Base-by-base conservation (phyloP, 2,113 vertebrate genomes). In the Rhea americana region DNA sequence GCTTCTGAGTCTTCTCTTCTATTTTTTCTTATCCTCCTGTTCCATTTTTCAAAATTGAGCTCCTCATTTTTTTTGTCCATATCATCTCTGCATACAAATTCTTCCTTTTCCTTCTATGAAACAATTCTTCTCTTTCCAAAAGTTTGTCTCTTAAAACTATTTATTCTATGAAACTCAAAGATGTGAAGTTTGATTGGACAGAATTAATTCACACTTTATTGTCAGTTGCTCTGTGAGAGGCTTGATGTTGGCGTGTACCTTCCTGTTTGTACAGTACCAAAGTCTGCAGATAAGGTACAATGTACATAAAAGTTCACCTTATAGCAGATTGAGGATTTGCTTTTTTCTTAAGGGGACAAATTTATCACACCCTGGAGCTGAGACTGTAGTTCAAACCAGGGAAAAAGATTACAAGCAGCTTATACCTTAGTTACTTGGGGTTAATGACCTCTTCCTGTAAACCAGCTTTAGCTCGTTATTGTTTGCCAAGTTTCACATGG, bases 391-490 rank as follows among this genome's bases (percentile, higher is more conserved):
- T 96, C 90, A 96, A 22, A 67, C 56, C 63, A 87, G 94, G 89
- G 51, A 15, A 91, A 2, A 93, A 85, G 93, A 89, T 95, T 93
- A 93, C 24, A 35, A 37, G 77, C 63, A 68, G 61, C 28, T 97
- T 93, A 95, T 37, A 75, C 78, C 24, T 87, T n/a, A 89, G 48
- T 56, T 91, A 78, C 66, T 61, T 91, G 63, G 28, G 53, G 72
- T 94, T 82, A 73, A 65, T 87, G 91, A 87, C 92, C 83, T 75
- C 70, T 37, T 62, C 43, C 74, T 87, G 17, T 96, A 96, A 96
- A 91, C 89, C 96, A 91, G 84, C 74, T 93, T 95, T 90, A 81
- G 80, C 20, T 89, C 11, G 30, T 67, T 80, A 76, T 71, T 88
- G 51, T 87, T 82, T 82, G 75, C 86, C 50, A 45, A 28, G 39